Evolutionary conservation across 2,797 vertebrate species (phyloP).

Genomic region (Ceryle rudis): DNA sequence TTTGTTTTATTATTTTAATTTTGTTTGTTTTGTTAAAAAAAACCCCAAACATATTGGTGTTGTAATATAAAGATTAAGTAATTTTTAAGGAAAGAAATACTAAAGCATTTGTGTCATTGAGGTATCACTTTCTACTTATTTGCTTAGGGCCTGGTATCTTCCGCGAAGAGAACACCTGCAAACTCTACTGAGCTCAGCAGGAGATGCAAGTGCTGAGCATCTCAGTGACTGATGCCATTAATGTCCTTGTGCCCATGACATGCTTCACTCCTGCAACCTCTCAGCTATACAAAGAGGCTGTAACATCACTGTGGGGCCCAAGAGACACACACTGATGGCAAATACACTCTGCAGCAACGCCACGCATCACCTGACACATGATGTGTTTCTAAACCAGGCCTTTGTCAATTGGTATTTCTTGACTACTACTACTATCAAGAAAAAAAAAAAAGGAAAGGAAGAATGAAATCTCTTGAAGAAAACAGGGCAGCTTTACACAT

Average conservation of each 20-base stretch:
- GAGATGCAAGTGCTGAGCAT: neutral
- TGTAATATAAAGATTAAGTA: neutral
- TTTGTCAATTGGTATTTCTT: neutral
- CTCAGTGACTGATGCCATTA: neutral
- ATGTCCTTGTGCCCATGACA: neutral
- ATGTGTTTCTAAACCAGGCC: neutral
- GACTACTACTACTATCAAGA: neutral
- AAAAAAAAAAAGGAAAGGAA: too few relatives aligned
- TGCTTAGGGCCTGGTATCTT: neutral
- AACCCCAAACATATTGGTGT: neutral
- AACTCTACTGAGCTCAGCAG: neutral
- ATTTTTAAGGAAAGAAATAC: neutral
- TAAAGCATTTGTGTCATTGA: neutral
- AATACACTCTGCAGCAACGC: neutral
- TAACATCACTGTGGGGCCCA: fast-evolving
- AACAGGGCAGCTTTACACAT: neutral
- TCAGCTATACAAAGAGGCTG: neutral
- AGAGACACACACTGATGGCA: neutral
- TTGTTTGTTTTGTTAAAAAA: too few relatives aligned
- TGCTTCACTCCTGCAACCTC: neutral
- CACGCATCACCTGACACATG: fast-evolving
- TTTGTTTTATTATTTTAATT: too few relatives aligned
- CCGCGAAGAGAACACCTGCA: neutral
- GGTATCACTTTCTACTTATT: neutral
- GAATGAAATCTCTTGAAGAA: neutral